Base-by-base conservation (phyloP, 1,140 invertebrate species). In the Lepidurus arcticus region DNA sequence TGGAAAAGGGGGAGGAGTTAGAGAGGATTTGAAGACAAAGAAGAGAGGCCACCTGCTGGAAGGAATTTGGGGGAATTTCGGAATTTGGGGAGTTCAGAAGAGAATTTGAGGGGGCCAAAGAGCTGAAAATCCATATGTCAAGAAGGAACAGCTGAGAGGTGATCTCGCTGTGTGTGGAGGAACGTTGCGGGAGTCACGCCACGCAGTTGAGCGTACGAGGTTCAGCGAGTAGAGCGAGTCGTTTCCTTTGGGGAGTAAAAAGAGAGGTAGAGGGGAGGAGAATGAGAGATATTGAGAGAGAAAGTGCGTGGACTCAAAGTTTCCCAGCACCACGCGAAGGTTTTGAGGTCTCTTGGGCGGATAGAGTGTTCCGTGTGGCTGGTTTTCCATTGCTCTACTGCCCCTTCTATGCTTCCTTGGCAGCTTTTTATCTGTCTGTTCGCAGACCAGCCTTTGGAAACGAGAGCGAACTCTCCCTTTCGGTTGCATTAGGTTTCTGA, bases 101-200 rank as follows among this genome's bases (percentile, higher is more conserved):
- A 34, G 2, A 3, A 34, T 34, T 34, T 34, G 34, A 34, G 34
- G 34, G 34, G 34, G 34, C 2, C 34, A 34, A 3, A 34, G 34
- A 34, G 34, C 34, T 34, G 34, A 34, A 34, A 34, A 34, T 34
- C 34, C 34, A 34, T 34, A 34, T 34, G 34, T 34, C 34, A 34
- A 34, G 34, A 34, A 34, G 34, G 34, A 34, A 34, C 34, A 34
- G 34, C 34, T 34, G 34, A 34, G 34, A 2, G 34, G 2, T 34
- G 34, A 34, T 34, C 4, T 34, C 34, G 34, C 4, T 34, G 34
- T 9, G 47, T 13, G 53, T 13, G 13, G 13, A 21, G 13, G 53
- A 65, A 65, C 53, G 53, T 65, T 65, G 53, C 53, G 53, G 53
- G 53, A 65, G 53, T 65, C 53, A 65, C 53, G 53, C 53, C 53